Base-by-base conservation (phyloP, 2,797 vertebrate species). In the Pteronotus mesoamericanus region DNA sequence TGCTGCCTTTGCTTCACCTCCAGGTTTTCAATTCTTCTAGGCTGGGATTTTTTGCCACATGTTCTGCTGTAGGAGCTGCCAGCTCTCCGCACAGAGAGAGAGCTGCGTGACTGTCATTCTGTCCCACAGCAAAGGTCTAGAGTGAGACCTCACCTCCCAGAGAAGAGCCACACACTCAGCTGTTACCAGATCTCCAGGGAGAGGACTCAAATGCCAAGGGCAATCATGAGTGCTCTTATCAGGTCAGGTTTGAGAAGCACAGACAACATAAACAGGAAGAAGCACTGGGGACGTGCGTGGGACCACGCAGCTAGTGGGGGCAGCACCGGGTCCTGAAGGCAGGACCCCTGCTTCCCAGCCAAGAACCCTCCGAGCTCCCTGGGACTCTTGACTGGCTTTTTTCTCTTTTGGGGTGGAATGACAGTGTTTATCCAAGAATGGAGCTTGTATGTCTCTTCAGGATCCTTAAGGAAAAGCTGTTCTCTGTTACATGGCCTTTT, bases 251-350 rank as follows among this genome's bases (percentile, higher is more conserved):
- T 15, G 53, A 82, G 68, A 59, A 46, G 14, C 5, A 2, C 2
- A 7, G 78, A 29, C 18, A 29, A 11, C 72, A 0, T 16, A 5
- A 22, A 3, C n/a, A 18, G 1, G 34, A 69, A 37, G 48, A 66
- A 44, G 4, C 5, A 0, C 59, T 21, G 19, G 34, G 6, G 9
- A 22, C 2, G 0, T 3, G 0, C 24, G 34, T 61, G 2, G 0
- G 8, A 0, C 5, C 4, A 8, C 48, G 34, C 66, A 14, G 15
- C 24, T 15, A 0, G 4, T 2, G 14, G 5, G 14, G 39, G 0
- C 42, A 55, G 9, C 4, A 0, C 18, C 0, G 18, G 9, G 5
- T 66, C 64, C 83, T 57, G 18, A 6, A 2, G 2, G 6, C 3
- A 1, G 2, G 21, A 3, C 14, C 24, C 59, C 74, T 82, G 12